Percentiles rank a stretch among this genome's conserved stretches.
These are phyloP conservation scores for Ruditapes philippinarum DNA, from an alignment of 1,140 invertebrate genomes.

Conservation along the genomic window DNA sequence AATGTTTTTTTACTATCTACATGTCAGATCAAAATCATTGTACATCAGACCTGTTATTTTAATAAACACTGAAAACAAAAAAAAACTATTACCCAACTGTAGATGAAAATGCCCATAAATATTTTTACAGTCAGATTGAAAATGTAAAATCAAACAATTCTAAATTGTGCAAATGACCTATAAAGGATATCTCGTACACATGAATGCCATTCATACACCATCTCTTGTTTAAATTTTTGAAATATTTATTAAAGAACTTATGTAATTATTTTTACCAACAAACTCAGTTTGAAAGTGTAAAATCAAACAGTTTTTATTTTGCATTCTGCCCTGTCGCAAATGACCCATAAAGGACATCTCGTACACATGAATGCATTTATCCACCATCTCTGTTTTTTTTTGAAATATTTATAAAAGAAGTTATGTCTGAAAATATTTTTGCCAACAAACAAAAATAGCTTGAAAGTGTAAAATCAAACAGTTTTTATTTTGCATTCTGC, in stretches of 20 bases:
- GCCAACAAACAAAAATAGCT: not conserved
- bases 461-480: not conserved
- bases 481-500: conserved; percentile 44
- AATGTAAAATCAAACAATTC: too few relatives aligned
- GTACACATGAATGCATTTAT: conserved; percentile 39
- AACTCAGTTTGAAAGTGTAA: not conserved
- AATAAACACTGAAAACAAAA: too few relatives aligned
- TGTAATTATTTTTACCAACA: not conserved
- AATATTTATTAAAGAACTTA: not conserved
- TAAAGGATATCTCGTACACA: conserved; percentile 38
- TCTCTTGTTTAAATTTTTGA: not conserved
- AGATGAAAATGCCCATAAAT: too few relatives aligned
- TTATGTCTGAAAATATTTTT: not conserved
- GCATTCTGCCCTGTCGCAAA: conserved; percentile 51
- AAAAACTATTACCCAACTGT: too few relatives aligned
- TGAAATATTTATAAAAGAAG: too few relatives aligned
- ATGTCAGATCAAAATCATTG: too few relatives aligned
- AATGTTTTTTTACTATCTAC: too few relatives aligned
- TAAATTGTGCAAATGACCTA: conserved; percentile 36
- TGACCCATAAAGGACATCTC: not conserved
- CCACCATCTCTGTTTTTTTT: too few relatives aligned
- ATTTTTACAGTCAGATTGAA: too few relatives aligned
- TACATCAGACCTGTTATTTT: too few relatives aligned
- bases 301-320: not conserved
- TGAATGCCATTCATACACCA: conserved; percentile 1